These are phyloP conservation scores for Scaptomyza polygonia DNA, from an alignment of 2,888 invertebrate genomes.

Conservation along the genomic window DNA sequence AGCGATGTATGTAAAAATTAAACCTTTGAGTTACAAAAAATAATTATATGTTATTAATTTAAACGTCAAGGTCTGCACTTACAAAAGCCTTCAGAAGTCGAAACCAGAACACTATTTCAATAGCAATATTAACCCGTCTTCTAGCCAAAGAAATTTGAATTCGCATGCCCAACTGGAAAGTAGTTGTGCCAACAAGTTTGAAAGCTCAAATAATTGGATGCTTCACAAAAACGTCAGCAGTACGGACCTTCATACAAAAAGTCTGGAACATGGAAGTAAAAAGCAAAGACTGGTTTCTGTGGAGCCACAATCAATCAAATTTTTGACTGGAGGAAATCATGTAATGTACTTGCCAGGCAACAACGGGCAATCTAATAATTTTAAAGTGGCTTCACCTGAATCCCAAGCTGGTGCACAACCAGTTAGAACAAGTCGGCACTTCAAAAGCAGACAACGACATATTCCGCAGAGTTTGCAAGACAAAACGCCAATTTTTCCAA, in stretches of 20 bases:
- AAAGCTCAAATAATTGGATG: constrained; percentile 89
- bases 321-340: constrained; percentile 88
- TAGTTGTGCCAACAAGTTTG: constrained; percentile 29
- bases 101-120: constrained; percentile 32
- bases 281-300: constrained; percentile 59
- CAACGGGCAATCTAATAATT: constrained; percentile 23
- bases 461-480: constrained; percentile 60
- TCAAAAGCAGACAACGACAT: constrained; percentile 53
- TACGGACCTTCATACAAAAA: constrained; percentile 61
- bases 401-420: constrained; percentile 18
- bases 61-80: constrained; percentile 36
- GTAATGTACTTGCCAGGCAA: constrained; percentile 89
- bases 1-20: constrained; percentile 33
- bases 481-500: constrained; percentile 53
- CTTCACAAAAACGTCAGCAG: constrained; percentile 85
- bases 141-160: constrained; percentile 21
- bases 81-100: constrained; percentile 53
- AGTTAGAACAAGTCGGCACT: constrained; percentile 41
- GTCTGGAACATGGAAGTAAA: constrained; percentile 45
- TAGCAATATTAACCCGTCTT: constrained; percentile 1
- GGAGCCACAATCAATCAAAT: constrained; percentile 84
- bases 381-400: constrained; percentile 17
- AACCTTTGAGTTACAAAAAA: background rate
- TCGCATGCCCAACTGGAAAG: constrained; percentile 12
- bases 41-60: background rate